Evolutionary conservation across 2,113 vertebrate genomes (phyloP), one percentile per base, ranked within the genome.

Genomic region (Gorsachius goisagi): DNA sequence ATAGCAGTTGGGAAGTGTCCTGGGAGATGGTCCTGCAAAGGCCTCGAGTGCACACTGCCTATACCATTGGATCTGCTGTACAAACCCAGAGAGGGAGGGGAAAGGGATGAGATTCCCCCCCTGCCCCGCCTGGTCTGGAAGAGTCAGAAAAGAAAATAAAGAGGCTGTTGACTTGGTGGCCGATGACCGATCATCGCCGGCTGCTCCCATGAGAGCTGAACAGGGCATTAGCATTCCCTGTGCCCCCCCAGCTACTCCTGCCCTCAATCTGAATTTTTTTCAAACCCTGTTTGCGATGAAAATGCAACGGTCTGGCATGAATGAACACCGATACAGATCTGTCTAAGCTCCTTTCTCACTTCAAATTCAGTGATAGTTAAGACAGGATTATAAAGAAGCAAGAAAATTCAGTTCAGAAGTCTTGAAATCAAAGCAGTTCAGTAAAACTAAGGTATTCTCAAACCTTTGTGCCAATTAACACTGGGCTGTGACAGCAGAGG

Each of bases 381-480:
- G 89, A 94, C 77, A 81, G 95, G 89, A 93, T 96, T 97, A 91
- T 94, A 90, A 94, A 90, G 87, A 44, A 94, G 58, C 77, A 83
- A 59, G 58, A 79, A 88, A 96, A 94, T 84, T 86, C 59, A 56
- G 44, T 68, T 96, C 68, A 75, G 81, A 94, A 88, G 73, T 88
- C 60, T 72, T 67, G 66, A 96, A 97, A 96, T 97, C 92, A 96
- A 93, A 97, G 94, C 82, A 69, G 79, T 91, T 95, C 78, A 52
- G 64, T 94, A 77, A 95, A 95, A 87, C 11, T 21, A 90, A 92
- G 79, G 88, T 78, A 20, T 94, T 91, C 84, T 88, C 72, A 93
- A 90, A 78, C 82, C 91, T 91, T 86, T 95, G 82, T 89, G 95
- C 81, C 94, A 97, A 94, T 96, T 96, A 96, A 92, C 72, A 63